phyloP scores from a whole-genome alignment of 1,140 invertebrate species.

The Agrilus planipennis region DNA sequence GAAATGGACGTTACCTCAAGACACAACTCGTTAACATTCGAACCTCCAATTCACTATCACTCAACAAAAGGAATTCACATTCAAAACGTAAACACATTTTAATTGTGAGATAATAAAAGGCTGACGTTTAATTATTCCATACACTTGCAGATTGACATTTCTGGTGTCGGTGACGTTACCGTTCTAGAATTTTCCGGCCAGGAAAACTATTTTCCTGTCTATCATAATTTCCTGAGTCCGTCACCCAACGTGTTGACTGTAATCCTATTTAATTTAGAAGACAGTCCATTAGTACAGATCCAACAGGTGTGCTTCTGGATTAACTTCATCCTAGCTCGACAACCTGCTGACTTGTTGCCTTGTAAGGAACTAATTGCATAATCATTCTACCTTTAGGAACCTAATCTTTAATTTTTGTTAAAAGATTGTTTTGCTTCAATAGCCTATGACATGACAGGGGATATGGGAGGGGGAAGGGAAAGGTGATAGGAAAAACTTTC shows the following conservation, averaged over 20 bases:
- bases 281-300: constrained; percentile 58
- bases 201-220: constrained; percentile 64
- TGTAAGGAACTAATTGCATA: constrained; percentile 42
- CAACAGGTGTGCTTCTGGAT: constrained; percentile 72
- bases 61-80: constrained; percentile 60
- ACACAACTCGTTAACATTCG: constrained; percentile 49
- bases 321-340: constrained; percentile 62
- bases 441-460: too few relatives aligned
- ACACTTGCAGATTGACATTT: constrained; percentile 39
- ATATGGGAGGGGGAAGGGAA: too few relatives aligned
- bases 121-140: background rate
- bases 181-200: constrained; percentile 79
- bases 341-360: constrained; percentile 48
- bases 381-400: too few relatives aligned
- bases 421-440: too few relatives aligned
- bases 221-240: constrained; percentile 42
- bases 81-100: constrained; percentile 38
- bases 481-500: too few relatives aligned
- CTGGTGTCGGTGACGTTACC: constrained; percentile 49
- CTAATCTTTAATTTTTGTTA: too few relatives aligned
- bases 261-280: constrained; percentile 62
- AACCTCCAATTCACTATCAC: constrained; percentile 41
- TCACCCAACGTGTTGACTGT: constrained; percentile 37
- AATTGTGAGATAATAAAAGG: background rate
- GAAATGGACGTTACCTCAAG: constrained; percentile 51